phyloP scores from a whole-genome alignment of 64 coral and sea anemone species.

The Actinia equina region DNA sequence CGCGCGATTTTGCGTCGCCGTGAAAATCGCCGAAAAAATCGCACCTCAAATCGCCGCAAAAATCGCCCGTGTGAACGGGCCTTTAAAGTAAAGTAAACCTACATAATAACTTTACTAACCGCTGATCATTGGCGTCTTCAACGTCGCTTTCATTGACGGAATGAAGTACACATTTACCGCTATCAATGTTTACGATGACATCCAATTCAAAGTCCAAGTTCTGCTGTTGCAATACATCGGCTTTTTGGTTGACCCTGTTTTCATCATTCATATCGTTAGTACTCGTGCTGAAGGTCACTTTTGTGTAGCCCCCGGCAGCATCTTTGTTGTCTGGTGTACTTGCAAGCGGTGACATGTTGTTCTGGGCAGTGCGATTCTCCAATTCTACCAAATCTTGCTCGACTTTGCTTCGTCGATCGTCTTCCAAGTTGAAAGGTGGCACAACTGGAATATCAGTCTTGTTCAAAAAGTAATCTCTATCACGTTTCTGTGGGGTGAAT shows the following conservation, averaged over 20 bases:
- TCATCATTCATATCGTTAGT: conserved; percentile 58
- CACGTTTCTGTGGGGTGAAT: neutral
- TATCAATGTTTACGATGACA: conserved; percentile 86
- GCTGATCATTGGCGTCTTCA: conserved; percentile 20
- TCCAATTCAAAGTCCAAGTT: conserved; percentile 96
- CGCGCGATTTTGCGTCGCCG: too few relatives aligned
- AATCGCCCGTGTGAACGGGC: too few relatives aligned
- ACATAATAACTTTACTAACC: neutral
- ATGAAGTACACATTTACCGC: conserved; percentile 92
- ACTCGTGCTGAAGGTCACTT: conserved; percentile 72
- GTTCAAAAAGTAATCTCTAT: neutral
- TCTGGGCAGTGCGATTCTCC: neutral
- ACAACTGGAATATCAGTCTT: neutral
- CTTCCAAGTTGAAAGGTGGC: conserved; percentile 6
- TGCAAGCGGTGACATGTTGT: neutral
- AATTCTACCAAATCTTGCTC: neutral
- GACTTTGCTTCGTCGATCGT: neutral
- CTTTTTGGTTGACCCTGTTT: conserved; percentile 30
- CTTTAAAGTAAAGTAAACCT: too few relatives aligned
- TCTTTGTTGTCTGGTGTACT: conserved; percentile 3
- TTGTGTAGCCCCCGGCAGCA: neutral
- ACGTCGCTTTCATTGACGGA: conserved; percentile 58
- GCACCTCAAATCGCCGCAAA: too few relatives aligned
- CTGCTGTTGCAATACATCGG: conserved; percentile 31
- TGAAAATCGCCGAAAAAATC: too few relatives aligned